Evolutionary conservation across 2,797 vertebrate genomes (phyloP).

Genomic region (Acanthis flammea): DNA sequence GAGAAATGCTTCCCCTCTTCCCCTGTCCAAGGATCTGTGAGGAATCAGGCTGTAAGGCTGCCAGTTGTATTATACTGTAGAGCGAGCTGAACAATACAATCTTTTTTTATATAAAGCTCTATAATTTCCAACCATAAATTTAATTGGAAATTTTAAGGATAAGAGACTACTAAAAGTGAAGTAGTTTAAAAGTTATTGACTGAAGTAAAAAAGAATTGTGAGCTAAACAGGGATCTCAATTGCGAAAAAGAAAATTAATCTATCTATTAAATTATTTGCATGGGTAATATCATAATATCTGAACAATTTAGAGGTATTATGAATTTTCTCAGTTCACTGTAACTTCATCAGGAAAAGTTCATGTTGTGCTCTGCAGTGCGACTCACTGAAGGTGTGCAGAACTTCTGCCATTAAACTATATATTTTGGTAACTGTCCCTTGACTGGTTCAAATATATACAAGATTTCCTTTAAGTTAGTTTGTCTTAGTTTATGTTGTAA

Average conservation of each 20-base stretch:
- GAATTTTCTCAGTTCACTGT: not conserved
- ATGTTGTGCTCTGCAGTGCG: not conserved
- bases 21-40: not conserved
- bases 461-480: not conserved
- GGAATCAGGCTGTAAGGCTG: not conserved
- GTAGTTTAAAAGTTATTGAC: not conserved
- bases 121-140: conserved; percentile 20
- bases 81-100: not conserved
- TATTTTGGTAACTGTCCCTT: not conserved
- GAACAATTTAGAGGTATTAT: not conserved
- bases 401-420: not conserved
- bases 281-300: not conserved
- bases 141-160: not conserved
- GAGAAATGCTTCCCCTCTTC: not conserved
- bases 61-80: not conserved
- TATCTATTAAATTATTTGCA: conserved; percentile 13
- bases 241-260: not conserved
- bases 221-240: not conserved
- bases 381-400: not conserved
- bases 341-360: not conserved
- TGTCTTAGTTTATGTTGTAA: not conserved
- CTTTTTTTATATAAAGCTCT: not conserved
- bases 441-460: not conserved
- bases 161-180: not conserved
- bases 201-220: conserved; percentile 31